Evolutionary conservation across 1,140 invertebrate genomes (phyloP).

Genomic region (Nebria ingens): DNA sequence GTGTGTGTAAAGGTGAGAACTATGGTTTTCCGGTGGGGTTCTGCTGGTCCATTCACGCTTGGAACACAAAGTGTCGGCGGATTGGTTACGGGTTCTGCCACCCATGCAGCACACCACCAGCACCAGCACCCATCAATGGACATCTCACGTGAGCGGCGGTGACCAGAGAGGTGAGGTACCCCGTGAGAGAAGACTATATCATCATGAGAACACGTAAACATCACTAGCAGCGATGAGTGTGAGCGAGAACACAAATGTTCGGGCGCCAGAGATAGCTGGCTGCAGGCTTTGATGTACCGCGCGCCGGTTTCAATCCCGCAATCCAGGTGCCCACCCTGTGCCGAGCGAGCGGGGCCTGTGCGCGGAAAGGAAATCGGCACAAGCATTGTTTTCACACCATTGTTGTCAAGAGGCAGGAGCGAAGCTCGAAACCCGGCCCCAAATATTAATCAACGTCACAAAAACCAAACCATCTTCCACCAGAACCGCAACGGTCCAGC

Average conservation of each 20-base stretch:
- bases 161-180: background rate
- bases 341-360: background rate
- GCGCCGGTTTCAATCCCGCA: too few relatives aligned
- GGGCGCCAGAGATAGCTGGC: too few relatives aligned
- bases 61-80: too few relatives aligned
- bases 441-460: conserved; percentile 34
- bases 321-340: background rate
- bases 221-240: too few relatives aligned
- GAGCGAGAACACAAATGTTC: too few relatives aligned
- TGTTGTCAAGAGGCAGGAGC: conserved; percentile 29
- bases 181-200: too few relatives aligned
- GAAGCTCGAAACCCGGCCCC: conserved; percentile 23
- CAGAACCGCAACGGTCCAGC: conserved; percentile 4
- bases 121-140: background rate
- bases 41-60: too few relatives aligned
- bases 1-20: background rate
- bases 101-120: background rate
- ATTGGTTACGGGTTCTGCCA: too few relatives aligned
- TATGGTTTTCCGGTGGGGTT: too few relatives aligned
- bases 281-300: too few relatives aligned
- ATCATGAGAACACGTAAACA: too few relatives aligned
- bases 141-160: background rate
- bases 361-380: background rate
- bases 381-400: conserved; percentile 28
- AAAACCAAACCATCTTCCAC: conserved; percentile 14